phyloP scores from a whole-genome alignment of 35 echinoderm and acorn worm genomes.

The Patiria miniata region DNA sequence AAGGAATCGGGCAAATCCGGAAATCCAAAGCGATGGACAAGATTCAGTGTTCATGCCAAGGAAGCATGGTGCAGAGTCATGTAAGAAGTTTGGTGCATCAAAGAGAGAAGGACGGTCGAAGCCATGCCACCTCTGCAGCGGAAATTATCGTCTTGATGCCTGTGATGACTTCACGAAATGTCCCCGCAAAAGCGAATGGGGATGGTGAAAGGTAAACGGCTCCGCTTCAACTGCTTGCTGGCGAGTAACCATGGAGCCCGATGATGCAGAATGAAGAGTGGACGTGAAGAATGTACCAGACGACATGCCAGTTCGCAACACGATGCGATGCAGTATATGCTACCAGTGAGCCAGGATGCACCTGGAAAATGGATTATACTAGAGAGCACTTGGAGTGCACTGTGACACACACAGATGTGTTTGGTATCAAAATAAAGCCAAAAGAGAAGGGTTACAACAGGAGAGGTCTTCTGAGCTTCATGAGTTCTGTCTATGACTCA shows the following conservation, averaged over 20 bases:
- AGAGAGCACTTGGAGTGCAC: slow-evolving; percentile 60
- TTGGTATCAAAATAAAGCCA: slow-evolving; percentile 26
- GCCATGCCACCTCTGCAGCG: too few species aligned
- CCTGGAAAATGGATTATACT: slow-evolving; percentile 27
- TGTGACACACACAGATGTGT: slow-evolving; percentile 40
- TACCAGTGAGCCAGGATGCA: slow-evolving; percentile 35
- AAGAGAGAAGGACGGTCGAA: too few species aligned
- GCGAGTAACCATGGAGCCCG: background rate
- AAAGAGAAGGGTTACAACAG: slow-evolving; percentile 32
- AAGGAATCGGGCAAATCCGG: background rate
- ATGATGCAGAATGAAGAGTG: slow-evolving; percentile 27
- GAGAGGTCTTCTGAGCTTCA: slow-evolving; percentile 38
- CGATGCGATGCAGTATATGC: too few species aligned
- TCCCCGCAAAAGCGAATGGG: slow-evolving; percentile 22
- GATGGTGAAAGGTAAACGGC: slow-evolving; percentile 14
- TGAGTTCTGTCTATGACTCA: slow-evolving; percentile 59
- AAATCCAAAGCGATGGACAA: background rate
- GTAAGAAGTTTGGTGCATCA: background rate
- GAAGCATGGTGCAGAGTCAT: background rate
- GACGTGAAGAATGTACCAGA: slow-evolving; percentile 44
- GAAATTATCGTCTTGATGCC: background rate
- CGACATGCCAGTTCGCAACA: slow-evolving; percentile 63
- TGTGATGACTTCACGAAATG: slow-evolving; percentile 32
- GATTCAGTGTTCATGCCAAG: background rate
- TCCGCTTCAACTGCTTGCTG: slow-evolving; percentile 50